These are phyloP conservation scores for Opisthograptis luteolata DNA, from an alignment of 2,888 invertebrate genomes.

Conservation along the genomic window DNA sequence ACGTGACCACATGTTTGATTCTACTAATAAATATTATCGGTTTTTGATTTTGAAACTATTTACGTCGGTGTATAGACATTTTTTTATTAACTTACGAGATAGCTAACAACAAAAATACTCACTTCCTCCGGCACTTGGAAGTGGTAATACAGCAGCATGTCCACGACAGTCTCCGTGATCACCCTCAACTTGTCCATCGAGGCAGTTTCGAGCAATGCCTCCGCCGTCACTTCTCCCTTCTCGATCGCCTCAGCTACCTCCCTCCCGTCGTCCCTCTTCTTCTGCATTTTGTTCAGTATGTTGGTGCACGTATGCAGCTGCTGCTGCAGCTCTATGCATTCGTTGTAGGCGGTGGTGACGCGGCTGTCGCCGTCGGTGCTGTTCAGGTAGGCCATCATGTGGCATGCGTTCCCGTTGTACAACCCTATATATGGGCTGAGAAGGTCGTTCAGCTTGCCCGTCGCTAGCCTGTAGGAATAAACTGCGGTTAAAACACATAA, in stretches of 20 bases:
- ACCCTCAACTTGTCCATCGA: constrained; percentile 93
- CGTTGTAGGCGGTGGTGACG: constrained; percentile 82
- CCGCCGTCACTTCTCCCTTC: constrained; percentile 63
- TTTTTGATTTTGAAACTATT: too few species aligned
- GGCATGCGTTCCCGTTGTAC: constrained; percentile 92
- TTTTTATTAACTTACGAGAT: too few species aligned
- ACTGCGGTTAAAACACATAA: too few species aligned
- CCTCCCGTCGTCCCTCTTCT: constrained; percentile 71
- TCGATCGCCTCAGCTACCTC: constrained; percentile 60
- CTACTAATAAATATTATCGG: too few species aligned
- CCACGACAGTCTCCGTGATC: constrained; percentile 91
- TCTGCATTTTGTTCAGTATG: constrained; percentile 90
- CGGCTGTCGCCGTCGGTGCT: constrained; percentile 86
- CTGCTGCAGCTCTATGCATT: constrained; percentile 94
- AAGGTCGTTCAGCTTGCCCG: constrained; percentile 92
- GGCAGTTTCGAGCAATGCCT: constrained; percentile 82
- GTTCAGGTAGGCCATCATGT: constrained; percentile 92
- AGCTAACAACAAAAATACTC: constrained; percentile 46
- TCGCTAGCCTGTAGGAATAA: constrained; percentile 93
- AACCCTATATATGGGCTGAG: constrained; percentile 90
- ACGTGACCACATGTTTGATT: too few species aligned
- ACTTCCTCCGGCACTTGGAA: constrained; percentile 79
- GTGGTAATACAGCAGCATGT: constrained; percentile 90
- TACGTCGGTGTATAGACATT: too few species aligned
- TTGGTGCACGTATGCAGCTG: constrained; percentile 93